Conservation (phyloP, 2,888 invertebrate species). For the Elmis aenea region DNA sequence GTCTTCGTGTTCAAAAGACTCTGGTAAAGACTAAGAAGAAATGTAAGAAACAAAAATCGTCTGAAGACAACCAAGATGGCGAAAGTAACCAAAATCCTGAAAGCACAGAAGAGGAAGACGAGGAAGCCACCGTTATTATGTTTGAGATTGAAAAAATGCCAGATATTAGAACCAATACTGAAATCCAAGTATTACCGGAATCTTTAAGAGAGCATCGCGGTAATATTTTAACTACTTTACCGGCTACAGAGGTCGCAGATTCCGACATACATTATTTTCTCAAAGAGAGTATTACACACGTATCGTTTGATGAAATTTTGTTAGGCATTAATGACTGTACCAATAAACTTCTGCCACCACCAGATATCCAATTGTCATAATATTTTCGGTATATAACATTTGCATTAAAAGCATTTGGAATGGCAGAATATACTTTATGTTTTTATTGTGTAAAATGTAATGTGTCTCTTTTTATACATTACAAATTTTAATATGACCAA, state of each 20-base stretch:
- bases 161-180: no score
- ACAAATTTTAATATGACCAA: no score
- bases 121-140: constrained; percentile 30
- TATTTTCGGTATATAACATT: no score
- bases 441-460: no score
- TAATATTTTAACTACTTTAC: neutral
- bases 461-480: no score
- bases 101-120: constrained; percentile 19
- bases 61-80: constrained; percentile 4
- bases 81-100: constrained; percentile 6
- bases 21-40: constrained; percentile 22
- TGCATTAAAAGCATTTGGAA: no score
- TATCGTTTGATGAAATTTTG: constrained; percentile 15
- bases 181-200: no score
- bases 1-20: constrained; percentile 26
- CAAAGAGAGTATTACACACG: no score
- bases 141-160: constrained; percentile 35
- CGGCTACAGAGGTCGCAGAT: neutral
- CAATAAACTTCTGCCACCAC: constrained; percentile 6
- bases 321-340: constrained; percentile 11
- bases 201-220: no score
- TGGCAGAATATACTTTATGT: no score
- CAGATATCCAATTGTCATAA: no score
- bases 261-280: constrained; percentile 8
- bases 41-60: constrained; percentile 4